Conservation (phyloP, 2,113 vertebrate genomes). For the Dipodomys stephensi region DNA sequence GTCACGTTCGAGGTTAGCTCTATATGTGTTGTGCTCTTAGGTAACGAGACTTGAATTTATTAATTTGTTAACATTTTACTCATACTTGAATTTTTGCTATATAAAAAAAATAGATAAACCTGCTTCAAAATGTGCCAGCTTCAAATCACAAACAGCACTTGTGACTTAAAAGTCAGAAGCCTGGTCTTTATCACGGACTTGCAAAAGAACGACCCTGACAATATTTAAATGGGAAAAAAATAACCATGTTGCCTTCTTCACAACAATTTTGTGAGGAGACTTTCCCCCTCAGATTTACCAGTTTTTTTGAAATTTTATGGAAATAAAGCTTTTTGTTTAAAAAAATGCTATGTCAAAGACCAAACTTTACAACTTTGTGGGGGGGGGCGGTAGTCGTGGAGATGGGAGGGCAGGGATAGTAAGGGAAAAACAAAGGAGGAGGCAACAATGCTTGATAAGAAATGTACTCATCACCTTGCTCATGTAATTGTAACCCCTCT, state of each 20-base stretch:
- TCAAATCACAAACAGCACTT: background rate
- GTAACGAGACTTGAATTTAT: background rate
- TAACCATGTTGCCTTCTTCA: background rate
- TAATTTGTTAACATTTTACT: background rate
- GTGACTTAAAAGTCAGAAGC: background rate
- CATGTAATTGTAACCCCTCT: too few species aligned
- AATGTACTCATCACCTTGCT: too few species aligned
- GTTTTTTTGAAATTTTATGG: background rate
- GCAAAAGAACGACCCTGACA: background rate
- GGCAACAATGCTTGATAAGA: too few species aligned
- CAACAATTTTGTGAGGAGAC: background rate
- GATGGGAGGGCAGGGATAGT: too few species aligned
- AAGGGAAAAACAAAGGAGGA: too few species aligned
- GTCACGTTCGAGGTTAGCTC: background rate
- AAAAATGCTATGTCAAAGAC: background rate
- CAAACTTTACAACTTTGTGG: too few species aligned
- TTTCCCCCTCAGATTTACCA: background rate
- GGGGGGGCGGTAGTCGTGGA: too few species aligned
- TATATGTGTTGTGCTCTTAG: background rate
- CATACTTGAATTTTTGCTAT: conserved; percentile 13
- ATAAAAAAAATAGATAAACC: background rate
- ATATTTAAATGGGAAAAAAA: background rate
- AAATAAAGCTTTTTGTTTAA: background rate
- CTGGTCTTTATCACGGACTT: background rate
- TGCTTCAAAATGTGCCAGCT: background rate